phyloP scores from a whole-genome alignment of 2,888 invertebrate genomes.

The Lasioglossum malachurum region DNA sequence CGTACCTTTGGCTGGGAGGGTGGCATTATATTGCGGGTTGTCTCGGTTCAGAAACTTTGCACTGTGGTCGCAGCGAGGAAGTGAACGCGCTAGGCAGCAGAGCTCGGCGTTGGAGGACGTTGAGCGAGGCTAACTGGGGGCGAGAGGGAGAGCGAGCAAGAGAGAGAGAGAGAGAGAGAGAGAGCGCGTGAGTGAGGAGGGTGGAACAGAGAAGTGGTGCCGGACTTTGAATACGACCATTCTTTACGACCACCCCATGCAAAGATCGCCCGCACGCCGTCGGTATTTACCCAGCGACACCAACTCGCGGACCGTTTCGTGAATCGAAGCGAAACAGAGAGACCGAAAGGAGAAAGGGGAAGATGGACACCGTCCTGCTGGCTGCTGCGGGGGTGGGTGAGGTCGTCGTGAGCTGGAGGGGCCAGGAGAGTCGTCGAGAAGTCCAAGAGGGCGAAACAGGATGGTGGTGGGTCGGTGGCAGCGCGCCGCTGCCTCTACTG shows the following conservation, averaged over 20 bases:
- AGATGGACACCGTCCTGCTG: slow-evolving; percentile 57
- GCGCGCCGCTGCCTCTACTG: neutral
- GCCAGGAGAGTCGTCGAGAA: slow-evolving; percentile 57
- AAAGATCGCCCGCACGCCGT: slow-evolving; percentile 80
- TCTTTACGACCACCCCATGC: slow-evolving; percentile 80
- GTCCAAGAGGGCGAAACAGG: slow-evolving; percentile 65
- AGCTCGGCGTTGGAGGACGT: neutral
- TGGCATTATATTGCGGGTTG: slow-evolving; percentile 82
- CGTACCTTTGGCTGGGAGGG: slow-evolving; percentile 67
- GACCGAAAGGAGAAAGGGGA: slow-evolving; percentile 58
- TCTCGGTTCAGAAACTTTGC: slow-evolving; percentile 83
- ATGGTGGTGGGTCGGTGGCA: slow-evolving; percentile 22
- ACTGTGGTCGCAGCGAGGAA: slow-evolving; percentile 76
- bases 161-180: neutral
- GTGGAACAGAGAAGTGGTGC: slow-evolving; percentile 28
- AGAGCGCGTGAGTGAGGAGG: neutral
- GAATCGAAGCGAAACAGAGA: slow-evolving; percentile 66
- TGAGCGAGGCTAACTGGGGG: neutral
- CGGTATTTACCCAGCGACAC: slow-evolving; percentile 78
- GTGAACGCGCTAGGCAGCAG: slow-evolving; percentile 42
- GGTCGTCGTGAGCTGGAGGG: slow-evolving; percentile 40
- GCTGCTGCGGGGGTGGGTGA: slow-evolving; percentile 28
- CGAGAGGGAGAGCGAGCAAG: neutral
- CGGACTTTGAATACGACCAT: slow-evolving; percentile 79
- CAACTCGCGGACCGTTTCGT: slow-evolving; percentile 72